Evolutionary conservation across 1,140 invertebrate genomes (phyloP), one percentile per base, ranked within the genome.

Genomic region (Aphis craccivora): DNA sequence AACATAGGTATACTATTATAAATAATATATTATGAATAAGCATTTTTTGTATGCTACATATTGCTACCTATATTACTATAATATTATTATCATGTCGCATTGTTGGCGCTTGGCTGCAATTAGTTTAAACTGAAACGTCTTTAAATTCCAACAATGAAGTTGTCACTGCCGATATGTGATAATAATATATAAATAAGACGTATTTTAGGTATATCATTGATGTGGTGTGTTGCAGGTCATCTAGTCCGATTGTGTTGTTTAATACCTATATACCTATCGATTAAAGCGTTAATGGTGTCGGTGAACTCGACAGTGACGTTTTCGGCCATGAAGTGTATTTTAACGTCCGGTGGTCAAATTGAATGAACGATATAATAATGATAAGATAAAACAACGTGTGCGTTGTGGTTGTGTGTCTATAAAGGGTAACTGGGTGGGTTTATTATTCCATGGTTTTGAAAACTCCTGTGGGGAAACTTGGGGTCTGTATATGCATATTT

Each of bases 401-500:
- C 25, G 25, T 45, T 86, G 14, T 18, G 51, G 25, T 45, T 86
- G 14, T 18, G 51, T 40, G 2, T 8, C 1, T 40, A 3, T 40
- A 55, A 18, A 37, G 22, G 88, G 48, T 40, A 55, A 55, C 35
- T 8, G 48, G 88, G 14, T 30, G 87, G 18, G 22, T 55, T 89
- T 35, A 51, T 89, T 51, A 30, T 89, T 89, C 51, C 48, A 25
- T 1, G 22, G n/a, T 89, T 89, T 40, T 9, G 51, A 55, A 55
- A 89, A 55, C 51, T 40, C 48, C 51, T 89, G 6, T 40, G 88
- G 88, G 88, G 51, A 89, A 89, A 89, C 88, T 89, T 18, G 88
- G 51, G 88, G 51, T 53, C 35, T 53, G 18, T 55, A 43, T 45
- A 83, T 83, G 90, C 76, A 92, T 92, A 92, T 86, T 93, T 67